Evolutionary conservation across 1,140 invertebrate genomes (phyloP).

Genomic region (Holcopasites calliopsidis): DNA sequence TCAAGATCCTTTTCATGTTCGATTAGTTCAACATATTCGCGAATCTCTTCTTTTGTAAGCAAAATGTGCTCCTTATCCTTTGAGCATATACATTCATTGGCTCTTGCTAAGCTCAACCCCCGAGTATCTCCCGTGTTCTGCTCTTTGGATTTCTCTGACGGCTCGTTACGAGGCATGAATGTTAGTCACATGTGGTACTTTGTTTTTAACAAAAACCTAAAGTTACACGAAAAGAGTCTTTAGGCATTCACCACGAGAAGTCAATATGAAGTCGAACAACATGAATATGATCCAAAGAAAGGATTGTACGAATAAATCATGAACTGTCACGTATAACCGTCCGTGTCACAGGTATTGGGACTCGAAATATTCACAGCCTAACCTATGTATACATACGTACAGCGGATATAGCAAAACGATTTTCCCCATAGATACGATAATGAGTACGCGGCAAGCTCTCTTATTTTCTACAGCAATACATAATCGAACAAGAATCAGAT

Average conservation of each 20-base stretch:
- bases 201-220: slow-evolving; percentile 11
- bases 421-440: background rate
- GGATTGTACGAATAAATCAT: too few species aligned
- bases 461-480: too few species aligned
- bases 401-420: too few species aligned
- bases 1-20: slow-evolving; percentile 63
- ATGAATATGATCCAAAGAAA: too few species aligned
- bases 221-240: background rate
- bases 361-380: too few species aligned
- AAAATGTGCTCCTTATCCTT: slow-evolving; percentile 11
- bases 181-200: background rate
- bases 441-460: background rate
- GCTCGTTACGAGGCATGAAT: background rate
- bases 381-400: too few species aligned
- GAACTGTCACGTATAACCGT: too few species aligned
- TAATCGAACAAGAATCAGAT: background rate
- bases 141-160: background rate
- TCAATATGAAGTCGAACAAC: too few species aligned
- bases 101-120: background rate
- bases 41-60: slow-evolving; percentile 52
- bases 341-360: too few species aligned
- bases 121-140: background rate
- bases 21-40: slow-evolving; percentile 58
- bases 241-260: background rate
- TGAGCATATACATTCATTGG: background rate